A percentile compares a stretch with the other conserved stretches of the same genome.
Conservation (phyloP, 2,888 invertebrate species). For the Theodoxus fluviatilis region DNA sequence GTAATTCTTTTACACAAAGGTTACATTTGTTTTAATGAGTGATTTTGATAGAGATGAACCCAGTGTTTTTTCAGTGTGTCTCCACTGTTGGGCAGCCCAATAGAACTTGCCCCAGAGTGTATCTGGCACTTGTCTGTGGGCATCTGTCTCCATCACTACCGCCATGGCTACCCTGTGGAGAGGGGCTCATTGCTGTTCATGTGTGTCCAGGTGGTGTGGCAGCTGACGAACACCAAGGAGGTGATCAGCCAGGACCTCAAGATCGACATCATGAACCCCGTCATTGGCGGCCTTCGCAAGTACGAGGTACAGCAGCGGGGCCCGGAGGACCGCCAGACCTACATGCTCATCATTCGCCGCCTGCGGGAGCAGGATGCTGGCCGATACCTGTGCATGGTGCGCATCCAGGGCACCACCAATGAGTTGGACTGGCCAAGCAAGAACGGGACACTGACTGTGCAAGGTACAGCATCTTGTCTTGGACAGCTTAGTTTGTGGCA, state of each 20-base stretch:
- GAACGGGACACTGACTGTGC: slow-evolving; percentile 46
- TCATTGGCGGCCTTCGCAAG: slow-evolving; percentile 42
- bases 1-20: too few species aligned
- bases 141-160: too few species aligned
- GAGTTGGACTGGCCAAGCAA: slow-evolving; percentile 42
- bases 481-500: too few species aligned
- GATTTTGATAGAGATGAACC: too few species aligned
- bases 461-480: slow-evolving; percentile 49
- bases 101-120: too few species aligned
- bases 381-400: slow-evolving; percentile 51
- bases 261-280: slow-evolving; percentile 36
- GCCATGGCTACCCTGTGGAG: too few species aligned
- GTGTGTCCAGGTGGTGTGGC: slow-evolving; percentile 46
- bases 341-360: slow-evolving; percentile 53
- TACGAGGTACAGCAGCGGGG: slow-evolving; percentile 42
- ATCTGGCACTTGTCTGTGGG: too few species aligned
- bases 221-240: slow-evolving; percentile 34
- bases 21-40: too few species aligned
- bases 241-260: slow-evolving; percentile 39
- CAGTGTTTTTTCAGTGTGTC: too few species aligned
- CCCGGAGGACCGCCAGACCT: slow-evolving; percentile 43
- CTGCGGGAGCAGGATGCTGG: slow-evolving; percentile 55
- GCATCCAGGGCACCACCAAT: slow-evolving; percentile 38
- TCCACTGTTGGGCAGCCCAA: too few species aligned
- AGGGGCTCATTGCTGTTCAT: too few species aligned